phyloP scores from a whole-genome alignment of 2,888 invertebrate genomes.

The Scrobipalpa atriplicella region DNA sequence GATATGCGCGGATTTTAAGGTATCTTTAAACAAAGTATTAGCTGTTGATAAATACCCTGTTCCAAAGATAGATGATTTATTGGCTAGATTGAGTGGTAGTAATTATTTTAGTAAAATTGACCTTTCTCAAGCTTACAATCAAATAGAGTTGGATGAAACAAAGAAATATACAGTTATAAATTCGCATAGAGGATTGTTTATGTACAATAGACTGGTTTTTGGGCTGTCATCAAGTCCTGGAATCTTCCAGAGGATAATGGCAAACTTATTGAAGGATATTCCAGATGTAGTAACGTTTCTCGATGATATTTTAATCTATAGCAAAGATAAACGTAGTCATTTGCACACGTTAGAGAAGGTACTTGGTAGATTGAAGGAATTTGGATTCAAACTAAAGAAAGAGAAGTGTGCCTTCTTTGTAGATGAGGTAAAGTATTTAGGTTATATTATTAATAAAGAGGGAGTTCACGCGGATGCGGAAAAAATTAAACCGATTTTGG shows the following conservation, averaged over 20 bases:
- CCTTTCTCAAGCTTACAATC: neutral
- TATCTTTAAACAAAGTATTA: neutral
- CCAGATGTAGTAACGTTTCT: neutral
- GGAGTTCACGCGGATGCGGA: neutral
- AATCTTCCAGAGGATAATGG: neutral
- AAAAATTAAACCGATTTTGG: slow-evolving; percentile 7
- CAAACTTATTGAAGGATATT: neutral
- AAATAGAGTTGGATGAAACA: neutral
- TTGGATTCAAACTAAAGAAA: slow-evolving; percentile 27
- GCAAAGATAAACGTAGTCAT: no score
- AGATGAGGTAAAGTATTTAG: slow-evolving; percentile 22
- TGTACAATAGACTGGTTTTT: neutral
- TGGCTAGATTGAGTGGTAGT: neutral
- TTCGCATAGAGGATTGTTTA: neutral
- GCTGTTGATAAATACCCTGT: neutral
- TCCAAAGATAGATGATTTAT: neutral
- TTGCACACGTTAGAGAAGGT: neutral
- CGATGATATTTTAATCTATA: neutral
- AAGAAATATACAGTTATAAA: neutral
- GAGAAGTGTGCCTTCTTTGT: slow-evolving; percentile 25
- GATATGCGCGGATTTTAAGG: neutral
- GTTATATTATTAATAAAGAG: slow-evolving; percentile 15
- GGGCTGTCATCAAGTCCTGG: neutral
- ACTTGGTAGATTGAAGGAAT: neutral
- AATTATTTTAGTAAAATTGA: neutral